These are phyloP conservation scores for Caenorhabditis drosophilae DNA, from an alignment of 2,888 invertebrate species.

Conservation along the genomic window DNA sequence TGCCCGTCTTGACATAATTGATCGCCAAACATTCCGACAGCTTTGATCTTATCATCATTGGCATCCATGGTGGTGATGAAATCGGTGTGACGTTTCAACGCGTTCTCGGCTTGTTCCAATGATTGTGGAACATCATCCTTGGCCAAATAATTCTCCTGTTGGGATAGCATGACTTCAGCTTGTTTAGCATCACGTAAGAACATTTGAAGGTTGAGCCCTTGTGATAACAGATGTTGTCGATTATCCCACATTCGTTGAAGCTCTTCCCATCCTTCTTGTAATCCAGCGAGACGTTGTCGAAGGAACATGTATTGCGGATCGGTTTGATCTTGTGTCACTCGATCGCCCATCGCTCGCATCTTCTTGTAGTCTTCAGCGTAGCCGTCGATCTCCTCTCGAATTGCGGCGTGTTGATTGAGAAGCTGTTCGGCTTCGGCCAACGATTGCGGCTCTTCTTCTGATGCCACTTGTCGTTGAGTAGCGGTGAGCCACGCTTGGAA, in stretches of 20 bases:
- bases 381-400: constrained; percentile 98
- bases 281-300: constrained; percentile 89
- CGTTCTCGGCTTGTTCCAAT: constrained; percentile 94
- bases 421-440: constrained; percentile 95
- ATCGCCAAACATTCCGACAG: constrained; percentile 88
- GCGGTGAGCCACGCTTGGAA: constrained; percentile 95
- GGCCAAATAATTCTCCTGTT: constrained; percentile 94
- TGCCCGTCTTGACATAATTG: constrained; percentile 89
- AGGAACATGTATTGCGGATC: constrained; percentile 99
- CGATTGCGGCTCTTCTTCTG: constrained; percentile 90
- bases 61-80: constrained; percentile 99
- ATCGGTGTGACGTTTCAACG: constrained; percentile 95
- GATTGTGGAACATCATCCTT: constrained; percentile 81
- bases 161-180: constrained; percentile 89
- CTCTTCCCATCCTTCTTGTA: constrained; percentile 99
- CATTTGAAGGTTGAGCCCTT: constrained; percentile 87
- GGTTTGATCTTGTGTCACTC: constrained; percentile 82
- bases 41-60: constrained; percentile 97
- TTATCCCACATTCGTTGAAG: constrained; percentile 99
- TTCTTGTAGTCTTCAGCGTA: constrained; percentile 91
- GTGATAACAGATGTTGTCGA: constrained; percentile 88
- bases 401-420: constrained; percentile 94
- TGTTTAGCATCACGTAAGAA: constrained; percentile 95
- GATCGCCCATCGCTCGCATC: constrained; percentile 99
- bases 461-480: constrained; percentile 97